Evolutionary conservation across 2,113 vertebrate genomes (phyloP), one percentile per base, ranked within the genome.

Genomic region (Elachura formosa): DNA sequence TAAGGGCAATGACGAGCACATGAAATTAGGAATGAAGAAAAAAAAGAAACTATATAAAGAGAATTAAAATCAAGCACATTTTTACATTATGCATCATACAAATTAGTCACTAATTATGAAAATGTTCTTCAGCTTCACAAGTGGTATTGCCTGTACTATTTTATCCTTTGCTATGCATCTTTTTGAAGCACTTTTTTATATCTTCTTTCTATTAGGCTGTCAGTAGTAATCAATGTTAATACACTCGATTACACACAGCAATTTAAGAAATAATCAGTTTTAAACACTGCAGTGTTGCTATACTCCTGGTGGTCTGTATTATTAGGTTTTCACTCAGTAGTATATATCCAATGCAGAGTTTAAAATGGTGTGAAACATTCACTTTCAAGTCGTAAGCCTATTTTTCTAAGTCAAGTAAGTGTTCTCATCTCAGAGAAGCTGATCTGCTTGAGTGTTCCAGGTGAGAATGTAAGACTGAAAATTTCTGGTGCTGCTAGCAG

Each of bases 71-170:
- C 48, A 87, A 89, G 69, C 36, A 77, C 21, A 75, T 34, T 93
- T 91, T 85, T 62, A 64, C 46, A 76, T 83, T 68, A 83, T 31
- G 46, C 43, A 55, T 74, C 46, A 77, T 46, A 81, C 25, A 25
- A 92, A 93, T 88, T 94, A 94, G 66, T 85, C 84, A 66, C 34
- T 79, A 93, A 94, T 85, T 84, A 90, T 33, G 49, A 86, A 93
- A 96, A 40, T 12, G 51, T 85, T 93, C 78, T 82, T 83, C 51
- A 75, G 59, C 52, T 83, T 90, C 75, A 92, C 8, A 62, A 90
- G 79, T 69, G 55, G 54, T 69, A 80, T 66, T 90, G 54, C 46
- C 46, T 86, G 31, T 29, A 62, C 20, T 93, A 56, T 66, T 92
- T 83, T 38, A 80, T 84, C 58, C 33, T 87, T 85, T 80, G 31